Evolutionary conservation across 2,888 invertebrate genomes (phyloP).

Genomic region (Papilio demoleus): DNA sequence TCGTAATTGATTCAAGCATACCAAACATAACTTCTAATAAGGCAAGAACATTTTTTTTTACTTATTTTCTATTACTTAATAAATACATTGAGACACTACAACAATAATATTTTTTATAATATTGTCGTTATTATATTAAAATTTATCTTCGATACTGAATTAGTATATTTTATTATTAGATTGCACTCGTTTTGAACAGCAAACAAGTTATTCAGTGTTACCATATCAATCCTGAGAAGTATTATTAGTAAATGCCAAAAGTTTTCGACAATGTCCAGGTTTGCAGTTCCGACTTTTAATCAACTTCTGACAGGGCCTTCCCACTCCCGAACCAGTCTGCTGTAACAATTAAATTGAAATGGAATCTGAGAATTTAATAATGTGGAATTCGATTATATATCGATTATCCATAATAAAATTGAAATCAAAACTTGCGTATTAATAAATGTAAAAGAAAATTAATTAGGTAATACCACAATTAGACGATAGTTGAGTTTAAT

Average conservation of each 20-base stretch:
- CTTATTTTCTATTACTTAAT: background rate
- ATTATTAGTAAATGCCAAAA: conserved; percentile 37
- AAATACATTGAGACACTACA: background rate
- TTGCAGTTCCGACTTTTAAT: conserved; percentile 68
- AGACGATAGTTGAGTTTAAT: conserved; percentile 73
- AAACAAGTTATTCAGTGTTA: no score
- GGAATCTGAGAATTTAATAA: no score
- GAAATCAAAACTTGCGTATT: no score
- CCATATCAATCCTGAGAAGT: conserved; percentile 34
- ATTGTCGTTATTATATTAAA: background rate
- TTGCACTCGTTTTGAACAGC: background rate
- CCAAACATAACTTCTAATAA: background rate
- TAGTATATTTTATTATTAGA: background rate
- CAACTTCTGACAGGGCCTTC: conserved; percentile 63
- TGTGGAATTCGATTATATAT: no score
- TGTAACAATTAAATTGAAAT: no score
- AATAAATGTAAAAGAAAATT: no score
- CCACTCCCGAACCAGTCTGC: conserved; percentile 52
- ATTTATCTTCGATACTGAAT: background rate
- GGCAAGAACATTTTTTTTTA: no score
- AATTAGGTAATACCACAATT: conserved; percentile 67
- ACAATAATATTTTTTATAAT: background rate
- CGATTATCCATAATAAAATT: no score
- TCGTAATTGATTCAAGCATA: background rate
- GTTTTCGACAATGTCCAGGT: conserved; percentile 60